Evolutionary conservation across 2,113 vertebrate species (phyloP).

Genomic region (Antechinus flavipes): DNA sequence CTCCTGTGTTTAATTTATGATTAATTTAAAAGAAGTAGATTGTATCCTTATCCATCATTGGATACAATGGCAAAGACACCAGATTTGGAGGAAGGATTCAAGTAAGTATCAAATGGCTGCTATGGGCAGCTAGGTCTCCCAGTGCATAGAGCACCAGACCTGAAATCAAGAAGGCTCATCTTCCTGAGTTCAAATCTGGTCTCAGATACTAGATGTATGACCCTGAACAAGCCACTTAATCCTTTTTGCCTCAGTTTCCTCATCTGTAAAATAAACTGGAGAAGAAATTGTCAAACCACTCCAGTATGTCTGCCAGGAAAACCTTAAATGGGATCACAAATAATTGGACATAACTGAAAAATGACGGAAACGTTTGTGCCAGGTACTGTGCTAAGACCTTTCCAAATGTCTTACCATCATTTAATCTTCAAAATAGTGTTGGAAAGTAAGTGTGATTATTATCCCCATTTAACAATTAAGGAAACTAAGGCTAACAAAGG

Average conservation of each 20-base stretch:
- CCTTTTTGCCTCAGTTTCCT: background rate
- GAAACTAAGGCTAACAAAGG: background rate
- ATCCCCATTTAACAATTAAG: background rate
- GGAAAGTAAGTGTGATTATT: background rate
- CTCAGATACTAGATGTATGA: background rate
- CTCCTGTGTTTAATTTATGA: constrained; percentile 1
- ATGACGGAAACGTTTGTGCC: background rate
- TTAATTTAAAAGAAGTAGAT: constrained; percentile 26
- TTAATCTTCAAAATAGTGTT: background rate
- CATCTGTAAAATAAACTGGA: too few relatives aligned
- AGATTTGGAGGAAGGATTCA: background rate
- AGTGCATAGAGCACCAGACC: too few relatives aligned
- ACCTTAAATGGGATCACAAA: too few relatives aligned
- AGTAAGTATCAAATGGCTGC: background rate
- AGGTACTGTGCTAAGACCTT: background rate
- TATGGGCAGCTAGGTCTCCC: too few relatives aligned
- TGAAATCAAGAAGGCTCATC: background rate
- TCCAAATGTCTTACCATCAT: background rate
- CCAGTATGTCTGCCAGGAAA: too few relatives aligned
- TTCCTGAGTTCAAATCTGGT: background rate
- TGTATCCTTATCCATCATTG: too few relatives aligned
- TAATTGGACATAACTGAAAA: too few relatives aligned
- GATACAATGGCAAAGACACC: background rate
- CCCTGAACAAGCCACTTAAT: background rate
- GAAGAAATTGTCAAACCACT: too few relatives aligned